Evolutionary conservation across 2,888 invertebrate genomes (phyloP).

Genomic region (Drosophila koepferae): DNA sequence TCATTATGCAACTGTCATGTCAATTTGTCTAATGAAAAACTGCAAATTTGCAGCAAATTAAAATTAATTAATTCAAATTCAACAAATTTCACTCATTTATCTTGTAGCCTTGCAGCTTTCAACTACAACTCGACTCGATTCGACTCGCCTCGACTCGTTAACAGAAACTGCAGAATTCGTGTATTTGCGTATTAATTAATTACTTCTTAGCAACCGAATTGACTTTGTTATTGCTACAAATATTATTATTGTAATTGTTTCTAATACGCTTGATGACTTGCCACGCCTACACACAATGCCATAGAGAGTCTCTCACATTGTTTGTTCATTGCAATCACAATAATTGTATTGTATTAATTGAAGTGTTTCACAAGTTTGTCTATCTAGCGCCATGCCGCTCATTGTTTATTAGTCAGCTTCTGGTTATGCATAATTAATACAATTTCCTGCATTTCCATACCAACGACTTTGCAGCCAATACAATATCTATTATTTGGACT

Average conservation of each 20-base stretch:
- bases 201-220: slow-evolving; percentile 15
- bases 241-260: slow-evolving; percentile 45
- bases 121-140: background rate
- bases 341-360: slow-evolving; percentile 35
- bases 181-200: slow-evolving; percentile 28
- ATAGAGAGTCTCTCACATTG: background rate
- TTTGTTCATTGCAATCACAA: slow-evolving; percentile 29
- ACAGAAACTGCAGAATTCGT: slow-evolving; percentile 16
- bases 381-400: slow-evolving; percentile 12
- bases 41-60: slow-evolving; percentile 47
- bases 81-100: slow-evolving; percentile 37
- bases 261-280: slow-evolving; percentile 29
- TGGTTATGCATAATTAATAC: slow-evolving; percentile 32
- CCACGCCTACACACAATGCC: slow-evolving; percentile 28
- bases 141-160: background rate
- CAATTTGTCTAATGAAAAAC: slow-evolving; percentile 44
- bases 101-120: slow-evolving; percentile 13
- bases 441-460: slow-evolving; percentile 10
- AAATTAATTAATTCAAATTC: slow-evolving; percentile 52
- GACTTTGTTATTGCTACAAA: slow-evolving; percentile 33
- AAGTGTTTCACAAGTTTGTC: slow-evolving; percentile 33
- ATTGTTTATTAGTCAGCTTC: slow-evolving; percentile 37
- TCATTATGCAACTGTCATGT: slow-evolving; percentile 40
- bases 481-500: slow-evolving; percentile 4
- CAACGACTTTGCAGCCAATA: background rate